Base-by-base conservation (phyloP, 2,888 invertebrate genomes). In the Drosophila gaucha region DNA sequence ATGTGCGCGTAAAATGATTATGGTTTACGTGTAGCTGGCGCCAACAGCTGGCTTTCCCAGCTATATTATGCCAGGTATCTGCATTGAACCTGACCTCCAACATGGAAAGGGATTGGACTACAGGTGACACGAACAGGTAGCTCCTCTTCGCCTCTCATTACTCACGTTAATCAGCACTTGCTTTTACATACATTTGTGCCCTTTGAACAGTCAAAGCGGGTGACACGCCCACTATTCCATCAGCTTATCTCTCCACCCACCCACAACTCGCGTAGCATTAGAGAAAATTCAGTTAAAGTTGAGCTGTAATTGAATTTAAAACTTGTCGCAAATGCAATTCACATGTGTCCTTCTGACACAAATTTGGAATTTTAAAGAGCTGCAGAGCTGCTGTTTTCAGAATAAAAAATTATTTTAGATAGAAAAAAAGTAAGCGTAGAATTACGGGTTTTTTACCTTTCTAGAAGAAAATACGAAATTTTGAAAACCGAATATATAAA, bases 1-100 rank as follows among this genome's bases (percentile, higher is more conserved):
- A 70, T 62, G 67, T 52, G 52, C 64, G 64, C 74, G 59, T 72
- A 72, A 80, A 80, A 80, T 80, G 78, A 80, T 80, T 77, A 74
- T 57, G 73, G 67, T 64, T 57, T 63, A 59, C 50, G 50, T 28
- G 36, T 10, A n/a, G 50, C 50, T 38, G 24, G 22, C 9, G 41
- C 1, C 41, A 24, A 41, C 14, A 41, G 24, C 39, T 18, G 12
- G 18, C 36, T 2, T 3, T 2, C 1, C 30, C 30, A 10, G 16
- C 8, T 12, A 6, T 20, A 20, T n/a, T n/a, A n/a, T n/a, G n/a
- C n/a, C n/a, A n/a, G n/a, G n/a, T n/a, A n/a, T n/a, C n/a, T n/a
- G n/a, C n/a, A n/a, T n/a, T n/a, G n/a, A 39, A 8, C 20, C 49
- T 16, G 49, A 36, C 12, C 49, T 12, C 18, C 35, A 36, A n/a